Base-by-base conservation (phyloP, 2,797 vertebrate genomes). In the Manis crassicaudata region DNA sequence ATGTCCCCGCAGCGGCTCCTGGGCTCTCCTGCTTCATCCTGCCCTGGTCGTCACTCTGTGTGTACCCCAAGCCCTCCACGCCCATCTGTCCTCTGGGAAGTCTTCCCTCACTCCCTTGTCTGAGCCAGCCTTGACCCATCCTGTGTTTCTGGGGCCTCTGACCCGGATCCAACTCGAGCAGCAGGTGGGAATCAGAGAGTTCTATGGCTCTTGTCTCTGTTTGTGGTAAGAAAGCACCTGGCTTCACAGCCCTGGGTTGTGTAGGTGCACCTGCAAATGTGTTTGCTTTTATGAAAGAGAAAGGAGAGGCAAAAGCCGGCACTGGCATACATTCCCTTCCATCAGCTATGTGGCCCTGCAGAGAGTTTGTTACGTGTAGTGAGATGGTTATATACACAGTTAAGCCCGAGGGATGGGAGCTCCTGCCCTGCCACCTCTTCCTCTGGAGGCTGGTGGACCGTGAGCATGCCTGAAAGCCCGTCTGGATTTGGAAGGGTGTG, bases 241-340 rank as follows among this genome's bases (percentile, higher is more conserved):
- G 56, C 68, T 77, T 92, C 56, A 20, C 10, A 50, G 85, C 62
- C 10, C n/a, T 21, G 29, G 27, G 50, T 16, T 79, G 54, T 65
- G 37, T 79, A 4, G 35, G 65, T 81, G 62, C 65, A 67, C 54
- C 93, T 96, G 76, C 46, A 46, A 11, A 20, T 8, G 1, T 85
- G 67, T 88, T 96, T 95, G 37, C 73, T 40, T 76, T 54, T 56
- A 27, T 25, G 70, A 52, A 54, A 70, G n/a, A 91, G 63, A 56
- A 11, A 35, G 60, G 60, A 76, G 56, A 60, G 37, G 63, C 60
- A 10, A 23, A 92, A 67, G 21, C 76, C 7, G 40, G 79, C 21
- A 0, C 70, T 10, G 23, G 25, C 27, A 7, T 2, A 16, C n/a
- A 54, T 70, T 86, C 60, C 58, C 77, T 81, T 25, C 63, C 35